Evolutionary conservation across 2,113 vertebrate genomes (phyloP), one percentile per base, ranked within the genome.

Genomic region (Perccottus glenii): DNA sequence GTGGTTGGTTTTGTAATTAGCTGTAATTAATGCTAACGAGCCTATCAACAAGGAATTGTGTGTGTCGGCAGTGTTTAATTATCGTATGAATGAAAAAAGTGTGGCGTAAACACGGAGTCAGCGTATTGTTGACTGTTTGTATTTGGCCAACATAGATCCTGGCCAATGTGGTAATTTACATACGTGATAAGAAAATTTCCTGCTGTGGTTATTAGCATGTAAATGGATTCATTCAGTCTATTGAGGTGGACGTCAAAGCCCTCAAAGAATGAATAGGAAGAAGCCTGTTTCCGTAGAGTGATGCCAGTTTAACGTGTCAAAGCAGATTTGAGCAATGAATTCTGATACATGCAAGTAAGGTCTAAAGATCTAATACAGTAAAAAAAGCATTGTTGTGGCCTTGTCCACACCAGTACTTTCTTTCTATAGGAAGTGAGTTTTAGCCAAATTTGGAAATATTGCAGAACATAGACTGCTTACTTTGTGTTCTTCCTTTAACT

Each of bases 1-100:
- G 85, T 70, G 69, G 33, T 77, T 77, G 9, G n/a, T 75, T 82
- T 77, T 70, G 63, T 78, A 72, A 84, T 83, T 76, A 77, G n/a
- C 60, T 55, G 56, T 80, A 86, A 88, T 87, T 75, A 80, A 87
- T 87, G 85, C 85, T 87, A 90, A 88, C 73, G 79, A 86, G 83
- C 44, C 70, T 66, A 87, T 85, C 84, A 78, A 57, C 55, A 5
- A 15, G 50, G 76, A 87, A 86, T 83, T 70, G 27, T 78, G 77
- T 81, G 69, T 50, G 87, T 88, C 82, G 68, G 83, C 87, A 78
- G 58, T 85, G 82, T 89, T 88, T 92, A 90, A 91, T 91, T 87
- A 89, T 75, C 12, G 55, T 47, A 62, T 63, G 45, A 83, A 81
- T 83, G 85, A 87, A 86, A 86, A 88, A 82, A 80, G 70, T 61